Evolutionary conservation across 2,888 invertebrate species (phyloP).

Genomic region (Biston betularia): DNA sequence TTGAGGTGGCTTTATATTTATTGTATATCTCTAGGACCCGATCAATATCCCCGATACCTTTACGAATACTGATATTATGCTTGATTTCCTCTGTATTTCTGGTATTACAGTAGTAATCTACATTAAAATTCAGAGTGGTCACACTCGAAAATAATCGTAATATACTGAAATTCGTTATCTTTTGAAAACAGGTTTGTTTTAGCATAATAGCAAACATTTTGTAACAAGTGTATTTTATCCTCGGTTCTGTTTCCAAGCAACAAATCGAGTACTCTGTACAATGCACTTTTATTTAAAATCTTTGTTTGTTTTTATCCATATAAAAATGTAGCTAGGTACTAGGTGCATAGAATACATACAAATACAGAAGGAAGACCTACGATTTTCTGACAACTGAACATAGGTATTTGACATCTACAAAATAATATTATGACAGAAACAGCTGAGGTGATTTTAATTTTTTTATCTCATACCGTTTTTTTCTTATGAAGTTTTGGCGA

Average conservation of each 20-base stretch:
- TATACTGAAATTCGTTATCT: slow-evolving; percentile 3
- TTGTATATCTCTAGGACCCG: slow-evolving; percentile 81
- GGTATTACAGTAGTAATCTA: slow-evolving; percentile 87
- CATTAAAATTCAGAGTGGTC: slow-evolving; percentile 81
- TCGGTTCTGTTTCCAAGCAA: neutral
- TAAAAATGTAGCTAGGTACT: no score
- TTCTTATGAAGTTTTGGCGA: no score
- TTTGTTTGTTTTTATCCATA: no score
- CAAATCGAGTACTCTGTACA: neutral
- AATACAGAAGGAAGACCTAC: no score
- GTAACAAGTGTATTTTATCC: neutral
- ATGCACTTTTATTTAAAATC: neutral
- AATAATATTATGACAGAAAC: no score
- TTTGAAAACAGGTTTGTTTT: slow-evolving; percentile 6
- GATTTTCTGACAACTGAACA: no score
- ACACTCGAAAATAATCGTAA: slow-evolving; percentile 52
- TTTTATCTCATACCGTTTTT: no score
- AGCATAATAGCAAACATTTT: slow-evolving; percentile 24
- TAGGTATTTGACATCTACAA: no score
- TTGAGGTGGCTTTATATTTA: slow-evolving; percentile 55
- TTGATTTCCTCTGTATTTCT: slow-evolving; percentile 87
- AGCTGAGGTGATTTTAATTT: no score
- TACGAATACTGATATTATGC: slow-evolving; percentile 88
- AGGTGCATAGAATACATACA: no score
- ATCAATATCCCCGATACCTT: slow-evolving; percentile 89